Conservation (phyloP, 2,113 vertebrate genomes). For the Austrofundulus limnaeus region DNA sequence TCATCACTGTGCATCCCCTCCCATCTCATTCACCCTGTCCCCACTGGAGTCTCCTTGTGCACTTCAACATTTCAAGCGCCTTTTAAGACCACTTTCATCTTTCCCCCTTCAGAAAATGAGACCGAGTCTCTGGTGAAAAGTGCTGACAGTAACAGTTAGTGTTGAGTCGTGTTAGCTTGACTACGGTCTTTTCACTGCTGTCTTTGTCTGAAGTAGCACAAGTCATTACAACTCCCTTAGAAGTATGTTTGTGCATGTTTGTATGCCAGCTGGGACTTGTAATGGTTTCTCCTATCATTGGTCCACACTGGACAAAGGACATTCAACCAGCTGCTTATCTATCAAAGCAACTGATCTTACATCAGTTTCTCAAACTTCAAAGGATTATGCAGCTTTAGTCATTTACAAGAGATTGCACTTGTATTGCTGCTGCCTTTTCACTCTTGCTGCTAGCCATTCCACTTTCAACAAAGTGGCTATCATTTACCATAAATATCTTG, state of each 20-base stretch:
- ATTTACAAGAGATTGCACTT: constrained; percentile 6
- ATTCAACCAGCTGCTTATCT: constrained; percentile 43
- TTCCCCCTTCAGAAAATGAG: constrained; percentile 65
- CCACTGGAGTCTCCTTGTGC: constrained; percentile 47
- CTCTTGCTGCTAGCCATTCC: not conserved
- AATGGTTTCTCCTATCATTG: constrained; percentile 13
- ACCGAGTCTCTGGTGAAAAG: constrained; percentile 68
- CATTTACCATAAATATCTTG: not conserved
- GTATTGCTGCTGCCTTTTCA: not conserved
- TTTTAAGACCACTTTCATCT: constrained; percentile 75
- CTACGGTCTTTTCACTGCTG: constrained; percentile 36
- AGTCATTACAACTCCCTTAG: constrained; percentile 27
- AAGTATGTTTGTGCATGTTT: constrained; percentile 27
- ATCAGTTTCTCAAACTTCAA: constrained; percentile 38
- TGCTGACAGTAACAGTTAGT: constrained; percentile 69
- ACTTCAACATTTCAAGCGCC: constrained; percentile 66
- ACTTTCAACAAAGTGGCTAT: constrained; percentile 7
- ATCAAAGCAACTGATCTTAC: constrained; percentile 20
- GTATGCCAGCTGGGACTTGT: constrained; percentile 25
- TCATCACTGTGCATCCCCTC: constrained; percentile 25
- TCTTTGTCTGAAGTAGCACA: constrained; percentile 52
- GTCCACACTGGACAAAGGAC: constrained; percentile 23
- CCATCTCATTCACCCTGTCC: constrained; percentile 42
- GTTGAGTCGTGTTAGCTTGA: constrained; percentile 48
- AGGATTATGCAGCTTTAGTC: constrained; percentile 21